Evolutionary conservation across 2,888 invertebrate genomes (phyloP), one percentile per base, ranked within the genome.

Genomic region (Ferdinandea cuprea): DNA sequence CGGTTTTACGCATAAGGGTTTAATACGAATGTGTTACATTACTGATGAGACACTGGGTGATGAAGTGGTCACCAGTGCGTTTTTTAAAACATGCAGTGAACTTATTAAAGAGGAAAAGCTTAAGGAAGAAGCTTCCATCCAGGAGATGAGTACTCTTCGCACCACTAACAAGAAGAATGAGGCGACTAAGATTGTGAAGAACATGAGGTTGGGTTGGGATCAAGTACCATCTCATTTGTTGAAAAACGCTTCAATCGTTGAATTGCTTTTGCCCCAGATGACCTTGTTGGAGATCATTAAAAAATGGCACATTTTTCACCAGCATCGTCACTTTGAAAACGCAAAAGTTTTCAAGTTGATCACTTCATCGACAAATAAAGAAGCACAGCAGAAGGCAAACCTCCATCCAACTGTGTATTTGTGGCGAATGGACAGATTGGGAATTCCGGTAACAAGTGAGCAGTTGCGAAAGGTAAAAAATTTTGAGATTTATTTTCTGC

Each of bases 11-110:
- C 90, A 91, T 72, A 87, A 86, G 4, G 80, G 81, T 6, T 77
- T 90, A 17, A 85, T 90, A 9, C 83, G 85, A 32, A 84, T 88
- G 40, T 89, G 90, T 30, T 89, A 88, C 61, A 87, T 88, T 4
- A 85, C 56, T 7, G 86, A 87, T 3, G 66, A 77, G 1, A 76
- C 56, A 9, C 52, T 87, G 15, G 88, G 87, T 6, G 86, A 81
- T 21, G 21, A 63, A 0, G 71, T 74, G 6, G 59, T 86, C 0
- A 68, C 69, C 2, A 66, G 42, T 3, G 54, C 80, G 5, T 87
- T 87, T 35, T 87, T 88, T 56, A 86, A 85, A 28, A 85, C 85
- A 0, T 87, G 87, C 54, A 86, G 78, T 4, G 78, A 86, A 59
- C 44, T 87, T 3, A 25, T 86, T 9, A 86, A 86, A 48, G 76